Conservation (phyloP, 1,140 invertebrate species). For the Mya arenaria region DNA sequence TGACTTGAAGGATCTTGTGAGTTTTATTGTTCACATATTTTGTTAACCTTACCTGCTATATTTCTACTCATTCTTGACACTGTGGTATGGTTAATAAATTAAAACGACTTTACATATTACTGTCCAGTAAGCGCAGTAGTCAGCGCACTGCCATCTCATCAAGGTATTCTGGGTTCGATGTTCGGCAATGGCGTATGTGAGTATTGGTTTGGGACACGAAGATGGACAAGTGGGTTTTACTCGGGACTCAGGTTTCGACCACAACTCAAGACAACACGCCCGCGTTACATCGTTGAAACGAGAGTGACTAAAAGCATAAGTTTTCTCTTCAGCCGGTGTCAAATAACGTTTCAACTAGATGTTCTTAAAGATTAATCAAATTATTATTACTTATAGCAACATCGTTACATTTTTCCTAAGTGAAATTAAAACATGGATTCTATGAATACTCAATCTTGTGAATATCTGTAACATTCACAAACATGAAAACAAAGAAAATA, state of each 20-base stretch:
- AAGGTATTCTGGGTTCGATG: no score
- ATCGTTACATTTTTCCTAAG: not conserved
- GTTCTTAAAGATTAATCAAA: not conserved
- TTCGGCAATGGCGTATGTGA: no score
- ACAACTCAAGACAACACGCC: not conserved
- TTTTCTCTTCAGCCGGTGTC: not conserved
- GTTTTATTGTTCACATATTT: no score
- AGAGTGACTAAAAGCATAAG: not conserved
- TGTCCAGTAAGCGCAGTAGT: no score
- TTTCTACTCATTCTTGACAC: no score
- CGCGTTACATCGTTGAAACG: not conserved
- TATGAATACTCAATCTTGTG: slow-evolving; percentile 24
- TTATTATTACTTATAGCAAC: slow-evolving; percentile 10
- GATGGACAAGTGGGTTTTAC: not conserved
- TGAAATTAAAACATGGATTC: slow-evolving; percentile 32
- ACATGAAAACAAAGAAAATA: not conserved
- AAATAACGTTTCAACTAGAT: not conserved
- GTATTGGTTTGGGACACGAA: no score
- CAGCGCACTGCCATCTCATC: no score
- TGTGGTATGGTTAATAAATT: no score
- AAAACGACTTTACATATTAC: no score
- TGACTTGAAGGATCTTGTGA: no score
- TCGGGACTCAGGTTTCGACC: not conserved
- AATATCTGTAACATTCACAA: slow-evolving; percentile 22
- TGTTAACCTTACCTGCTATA: no score